Evolutionary conservation across 2,113 vertebrate genomes (phyloP), one percentile per base, ranked within the genome.

Genomic region (Pseudorhombus dupliciocellatus): DNA sequence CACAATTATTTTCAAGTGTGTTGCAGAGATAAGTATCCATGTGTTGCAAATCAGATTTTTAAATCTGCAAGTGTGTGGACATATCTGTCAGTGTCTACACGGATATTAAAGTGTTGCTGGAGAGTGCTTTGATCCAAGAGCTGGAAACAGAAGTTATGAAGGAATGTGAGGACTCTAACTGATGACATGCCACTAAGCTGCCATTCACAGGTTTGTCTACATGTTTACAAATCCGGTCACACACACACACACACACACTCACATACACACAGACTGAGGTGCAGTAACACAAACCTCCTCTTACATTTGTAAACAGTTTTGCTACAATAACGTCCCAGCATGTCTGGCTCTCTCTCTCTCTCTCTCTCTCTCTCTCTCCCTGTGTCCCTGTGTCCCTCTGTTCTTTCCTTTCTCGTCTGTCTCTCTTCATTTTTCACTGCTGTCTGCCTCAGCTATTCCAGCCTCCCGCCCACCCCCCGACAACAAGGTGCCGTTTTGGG

Each of bases 401-500:
- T 7, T 78, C 30, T 61, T 50, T 61, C 34, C 44, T n/a, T 75
- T 83, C 44, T 63, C 20, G 67, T 15, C 16, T 68, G 44, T 44
- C 25, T 55, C 53, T 37, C 30, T 54, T 57, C 24, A 64, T 60
- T 22, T 44, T 64, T 76, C 60, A 37, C 12, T 11, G 34, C 34
- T 7, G 25, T 69, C 51, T 60, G n/a, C 25, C n/a, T 42, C 22
- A 28, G 10, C 21, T 18, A 69, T 60, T 67, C 42, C 42, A 46
- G 48, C 46, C 60, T 66, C 21, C 30, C 51, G 20, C 31, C 1
- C n/a, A 0, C 16, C 42, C 21, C 25, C 60, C 28, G 50, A 71
- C 66, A 70, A 77, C 75, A 75, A 82, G 67, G 76, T 75, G 70
- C 67, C 21, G 68, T 81, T 84, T 81, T 67, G 24, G 53, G 73